Percentiles rank a stretch among this genome's conserved stretches.
Conservation (phyloP, 2,797 vertebrate species). For the Microcaecilia unicolor region DNA sequence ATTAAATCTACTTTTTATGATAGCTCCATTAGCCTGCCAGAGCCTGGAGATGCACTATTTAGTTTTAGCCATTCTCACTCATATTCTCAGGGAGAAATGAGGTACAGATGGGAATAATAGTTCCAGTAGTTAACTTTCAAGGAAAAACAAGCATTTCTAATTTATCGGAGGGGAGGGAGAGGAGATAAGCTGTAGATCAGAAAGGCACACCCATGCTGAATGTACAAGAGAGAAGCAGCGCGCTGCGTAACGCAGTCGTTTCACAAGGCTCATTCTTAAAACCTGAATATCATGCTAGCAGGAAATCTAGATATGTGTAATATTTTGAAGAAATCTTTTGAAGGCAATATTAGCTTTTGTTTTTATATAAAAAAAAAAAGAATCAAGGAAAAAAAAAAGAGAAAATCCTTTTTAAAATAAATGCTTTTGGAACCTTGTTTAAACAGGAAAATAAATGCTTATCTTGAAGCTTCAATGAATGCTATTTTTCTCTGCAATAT, state of each 20-base stretch:
- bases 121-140: slow-evolving; percentile 30
- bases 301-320: slow-evolving; percentile 62
- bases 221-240: slow-evolving; percentile 53
- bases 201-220: slow-evolving; percentile 73
- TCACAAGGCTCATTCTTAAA: slow-evolving; percentile 65
- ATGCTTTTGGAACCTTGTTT: slow-evolving; percentile 41
- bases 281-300: slow-evolving; percentile 69
- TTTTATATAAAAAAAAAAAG: too few species aligned
- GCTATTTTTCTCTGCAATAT: slow-evolving; percentile 74
- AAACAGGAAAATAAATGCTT: slow-evolving; percentile 49
- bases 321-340: slow-evolving; percentile 53
- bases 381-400: too few species aligned
- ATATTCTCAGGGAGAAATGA: slow-evolving; percentile 8
- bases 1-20: slow-evolving; percentile 3
- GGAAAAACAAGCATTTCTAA: slow-evolving; percentile 27
- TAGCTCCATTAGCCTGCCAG: neutral
- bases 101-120: slow-evolving; percentile 24
- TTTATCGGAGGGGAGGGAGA: slow-evolving; percentile 33
- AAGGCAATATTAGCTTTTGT: slow-evolving; percentile 63
- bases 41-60: neutral
- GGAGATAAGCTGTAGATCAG: slow-evolving; percentile 45
- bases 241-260: slow-evolving; percentile 49
- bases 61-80: slow-evolving; percentile 6
- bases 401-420: slow-evolving; percentile 40
- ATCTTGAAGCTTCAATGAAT: slow-evolving; percentile 68